phyloP scores from a whole-genome alignment of 2,113 vertebrate species.

The Crotalus helleri region DNA sequence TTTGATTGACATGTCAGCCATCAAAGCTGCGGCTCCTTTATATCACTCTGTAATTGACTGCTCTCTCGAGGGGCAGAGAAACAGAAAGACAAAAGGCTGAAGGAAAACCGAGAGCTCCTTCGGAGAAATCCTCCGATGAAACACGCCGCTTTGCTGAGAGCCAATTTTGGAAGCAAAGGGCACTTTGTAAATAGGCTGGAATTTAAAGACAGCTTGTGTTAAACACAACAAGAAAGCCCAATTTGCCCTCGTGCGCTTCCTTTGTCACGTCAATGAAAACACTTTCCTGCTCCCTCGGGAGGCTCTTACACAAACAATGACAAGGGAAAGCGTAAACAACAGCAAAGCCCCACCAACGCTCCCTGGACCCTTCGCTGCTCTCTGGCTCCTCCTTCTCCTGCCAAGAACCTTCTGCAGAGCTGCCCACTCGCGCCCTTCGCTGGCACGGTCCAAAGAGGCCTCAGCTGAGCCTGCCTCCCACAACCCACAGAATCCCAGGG shows the following conservation, averaged over 20 bases:
- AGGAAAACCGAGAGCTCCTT: slow-evolving; percentile 33
- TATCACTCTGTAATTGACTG: slow-evolving; percentile 65
- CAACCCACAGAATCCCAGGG: background rate
- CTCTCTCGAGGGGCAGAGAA: slow-evolving; percentile 62
- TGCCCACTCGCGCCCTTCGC: slow-evolving; percentile 57
- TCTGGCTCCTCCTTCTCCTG: fast-evolving
- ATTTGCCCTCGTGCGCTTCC: slow-evolving; percentile 59
- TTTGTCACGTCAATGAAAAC: slow-evolving; percentile 76
- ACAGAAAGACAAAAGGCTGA: slow-evolving; percentile 36
- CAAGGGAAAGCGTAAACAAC: background rate
- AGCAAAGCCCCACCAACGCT: background rate
- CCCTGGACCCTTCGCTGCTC: background rate
- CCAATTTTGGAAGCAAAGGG: slow-evolving; percentile 65
- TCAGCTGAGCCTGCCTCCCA: background rate
- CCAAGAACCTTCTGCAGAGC: fast-evolving
- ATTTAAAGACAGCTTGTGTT: slow-evolving; percentile 60
- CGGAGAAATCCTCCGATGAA: slow-evolving; percentile 50
- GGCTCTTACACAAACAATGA: slow-evolving; percentile 48
- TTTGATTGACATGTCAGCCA: slow-evolving; percentile 65
- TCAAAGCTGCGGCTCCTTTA: slow-evolving; percentile 65
- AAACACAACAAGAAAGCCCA: slow-evolving; percentile 59
- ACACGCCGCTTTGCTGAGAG: slow-evolving; percentile 45
- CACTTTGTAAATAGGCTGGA: slow-evolving; percentile 59
- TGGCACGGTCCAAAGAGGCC: slow-evolving; percentile 44
- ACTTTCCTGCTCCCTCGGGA: slow-evolving; percentile 68